Base-by-base conservation (phyloP, 2,797 vertebrate species). In the Melanotaenia trifasciata region DNA sequence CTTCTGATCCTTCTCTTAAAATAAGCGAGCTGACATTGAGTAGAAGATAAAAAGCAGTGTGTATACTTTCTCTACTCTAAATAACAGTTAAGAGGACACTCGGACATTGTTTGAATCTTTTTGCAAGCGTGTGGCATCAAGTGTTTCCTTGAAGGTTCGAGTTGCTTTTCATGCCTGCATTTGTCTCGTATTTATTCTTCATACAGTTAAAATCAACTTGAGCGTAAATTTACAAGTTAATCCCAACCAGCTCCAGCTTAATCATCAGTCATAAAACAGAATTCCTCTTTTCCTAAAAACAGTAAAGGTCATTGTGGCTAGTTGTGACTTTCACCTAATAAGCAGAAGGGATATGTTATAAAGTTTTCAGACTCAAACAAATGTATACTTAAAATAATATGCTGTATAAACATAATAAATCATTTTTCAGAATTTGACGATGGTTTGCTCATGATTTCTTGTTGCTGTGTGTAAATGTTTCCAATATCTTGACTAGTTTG, bases 331-430 rank as follows among this genome's bases (percentile, higher is more conserved):
- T 92, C 89, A 89, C 80, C 83, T 72, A 82, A 78, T 84, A 91
- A 87, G 70, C 88, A 86, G 90, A 93, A 85, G 82, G 87, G 85
- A 93, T 86, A 83, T 84, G 90, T 90, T 93, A 88, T 84, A 81
- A 89, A 79, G 71, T 91, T 92, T 94, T 93, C 91, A 93, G 92
- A 93, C 90, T 88, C 90, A 92, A 81, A 83, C 79, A 83, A 82
- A 91, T 93, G 94, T 94, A 94, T 92, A 95, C 92, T 93, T 94
- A 90, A 91, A 90, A 90, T 76, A 79, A 92, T 92, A 94, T 93
- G 92, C 93, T 94, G 94, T 94, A 94, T 93, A 93, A 93, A 93
- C 83, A 87, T 88, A 94, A 92, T 91, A 90, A 94, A 89, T 79
- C 78, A 91, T 93, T 94, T 94, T 94, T 89, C 93, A 95, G 91